Base-by-base conservation (phyloP, 2,113 vertebrate genomes). In the Ardeotis arabs region DNA sequence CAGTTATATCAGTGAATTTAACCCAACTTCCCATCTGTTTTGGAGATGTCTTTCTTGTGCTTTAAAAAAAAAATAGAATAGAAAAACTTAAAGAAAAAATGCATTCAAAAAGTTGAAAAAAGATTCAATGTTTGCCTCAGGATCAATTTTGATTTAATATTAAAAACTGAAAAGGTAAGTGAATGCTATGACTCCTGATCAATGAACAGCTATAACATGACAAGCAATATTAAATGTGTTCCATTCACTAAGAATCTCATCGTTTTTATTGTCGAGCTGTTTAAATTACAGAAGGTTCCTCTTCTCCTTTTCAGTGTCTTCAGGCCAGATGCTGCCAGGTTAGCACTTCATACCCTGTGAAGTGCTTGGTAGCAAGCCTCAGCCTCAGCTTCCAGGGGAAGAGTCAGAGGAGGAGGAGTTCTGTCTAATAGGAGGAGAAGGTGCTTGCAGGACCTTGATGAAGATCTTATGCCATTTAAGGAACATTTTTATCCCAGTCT, bases 1-100 rank as follows among this genome's bases (percentile, higher is more conserved):
- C 79, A 95, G 58, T 93, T 97, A 63, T 91, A 97, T 94, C 93
- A 96, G 69, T 41, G n/a, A 92, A 72, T 95, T 84, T 92, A 95
- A 90, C 85, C 87, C 86, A 93, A 86, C 69, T 89, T 82, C 75
- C 79, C 94, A 94, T 94, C 93, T 96, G 86, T 72, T 95, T 92
- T 83, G 76, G 58, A 93, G 45, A 68, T 89, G 50, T 53, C 27
- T 74, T 88, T 64, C 86, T 33, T 77, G 37, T 55, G 29, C 14
- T 68, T 72, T 4, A 4, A 82, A 77, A 52, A 41, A 15, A 24
- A 70, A 35, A 33, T 12, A 4, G 14, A 41, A 29, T 13, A 35
- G 2, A 68, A 88, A 86, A 66, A 25, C 4, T 12, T 39, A 35
- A 62, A 74, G 4, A 41, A 89, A 84, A 82, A 96, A 84, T 27